Evolutionary conservation across 2,113 vertebrate genomes (phyloP), one percentile per base, ranked within the genome.

Genomic region (Drymodes brunneopygia): DNA sequence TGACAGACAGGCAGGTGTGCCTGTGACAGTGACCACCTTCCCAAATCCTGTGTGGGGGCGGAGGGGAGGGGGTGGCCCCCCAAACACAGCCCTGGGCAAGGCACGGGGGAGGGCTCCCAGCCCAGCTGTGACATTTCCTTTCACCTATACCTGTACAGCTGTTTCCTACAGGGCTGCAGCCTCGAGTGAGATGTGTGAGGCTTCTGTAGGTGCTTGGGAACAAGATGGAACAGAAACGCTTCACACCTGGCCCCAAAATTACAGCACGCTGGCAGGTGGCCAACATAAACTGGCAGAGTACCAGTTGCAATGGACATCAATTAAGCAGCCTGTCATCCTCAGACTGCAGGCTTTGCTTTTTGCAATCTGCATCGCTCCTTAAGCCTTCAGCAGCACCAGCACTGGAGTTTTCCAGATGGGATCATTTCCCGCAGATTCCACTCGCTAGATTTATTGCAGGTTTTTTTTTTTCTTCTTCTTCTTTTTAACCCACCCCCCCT

Each of bases 231-330:
- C 98, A 98, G 97, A 98, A 98, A 98, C 62, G 96, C 97, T 98
- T 98, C 97, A 97, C 98, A 98, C 98, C 98, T 98, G 98, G 98
- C 97, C 98, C 97, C 98, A 94, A 98, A 98, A 97, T 98, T 97
- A 98, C 97, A 98, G 97, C 96, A 98, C 91, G 97, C 98, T 98
- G 98, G 98, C 97, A 70, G 24, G 84, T 29, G 67, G 98, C 98
- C 98, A 98, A 98, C 81, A 88, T 94, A 96, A 98, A 97, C 98
- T 98, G 98, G 98, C 98, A 98, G 96, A 79, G 89, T 96, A 98
- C 98, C 98, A 98, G 98, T 94, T 97, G 97, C 97, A 96, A 98
- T 97, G 98, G 98, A 98, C 98, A 98, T 98, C 98, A 98, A 98
- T 98, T 98, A 98, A 97, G 95, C 20, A 97, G 97, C 88, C 96